Percentiles rank a stretch among this genome's conserved stretches.
phyloP scores from a whole-genome alignment of 2,113 vertebrate genomes.

The Puffinus mauretanicus region DNA sequence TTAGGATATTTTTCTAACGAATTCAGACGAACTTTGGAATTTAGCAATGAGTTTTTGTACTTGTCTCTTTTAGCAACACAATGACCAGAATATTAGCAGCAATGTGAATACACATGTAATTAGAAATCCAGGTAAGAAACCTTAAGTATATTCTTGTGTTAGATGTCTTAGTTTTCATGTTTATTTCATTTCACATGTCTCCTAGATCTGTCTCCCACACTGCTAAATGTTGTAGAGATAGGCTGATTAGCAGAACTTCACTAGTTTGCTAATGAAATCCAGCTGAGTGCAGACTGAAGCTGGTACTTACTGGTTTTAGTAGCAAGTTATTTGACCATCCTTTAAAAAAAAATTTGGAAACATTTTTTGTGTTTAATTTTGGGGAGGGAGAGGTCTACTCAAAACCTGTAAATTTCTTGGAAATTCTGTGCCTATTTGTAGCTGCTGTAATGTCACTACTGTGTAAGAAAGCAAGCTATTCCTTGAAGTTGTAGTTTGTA shows the following conservation, averaged over 20 bases:
- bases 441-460: not conserved
- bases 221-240: not conserved
- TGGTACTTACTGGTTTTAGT: not conserved
- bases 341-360: not conserved
- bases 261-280: not conserved
- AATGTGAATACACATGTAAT: conserved; percentile 79
- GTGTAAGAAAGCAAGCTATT: not conserved
- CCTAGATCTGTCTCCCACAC: not conserved
- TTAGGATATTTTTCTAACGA: not conserved
- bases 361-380: not conserved
- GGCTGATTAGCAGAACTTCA: not conserved
- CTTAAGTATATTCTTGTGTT: not conserved
- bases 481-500: not conserved
- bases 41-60: not conserved
- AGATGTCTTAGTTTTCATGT: not conserved
- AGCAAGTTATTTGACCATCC: not conserved
- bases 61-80: conserved; percentile 78
- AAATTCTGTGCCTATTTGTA: not conserved
- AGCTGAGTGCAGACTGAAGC: not conserved
- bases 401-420: not conserved
- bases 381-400: not conserved
- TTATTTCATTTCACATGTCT: not conserved
- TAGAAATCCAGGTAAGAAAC: conserved; percentile 86
- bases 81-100: conserved; percentile 86
- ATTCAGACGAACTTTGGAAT: not conserved